Conservation (phyloP, 2,113 vertebrate species). For the Larimichthys polyactis region DNA sequence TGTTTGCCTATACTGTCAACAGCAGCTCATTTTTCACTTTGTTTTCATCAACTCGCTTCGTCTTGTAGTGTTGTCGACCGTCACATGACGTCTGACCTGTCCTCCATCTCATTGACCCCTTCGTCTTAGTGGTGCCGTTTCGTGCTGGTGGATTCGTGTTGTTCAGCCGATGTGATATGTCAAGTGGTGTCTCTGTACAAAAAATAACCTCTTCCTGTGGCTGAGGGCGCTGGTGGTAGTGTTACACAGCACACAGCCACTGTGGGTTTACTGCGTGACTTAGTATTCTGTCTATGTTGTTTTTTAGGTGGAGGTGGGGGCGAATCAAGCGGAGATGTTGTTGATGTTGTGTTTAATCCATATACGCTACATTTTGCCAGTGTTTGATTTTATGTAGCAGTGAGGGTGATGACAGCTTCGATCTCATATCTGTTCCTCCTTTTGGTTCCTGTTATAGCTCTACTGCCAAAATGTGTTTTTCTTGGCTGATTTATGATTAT, state of each 20-base stretch:
- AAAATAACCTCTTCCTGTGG: slow-evolving; percentile 16
- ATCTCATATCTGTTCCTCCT: slow-evolving; percentile 9
- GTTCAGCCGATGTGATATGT: slow-evolving; percentile 71
- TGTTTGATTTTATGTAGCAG: slow-evolving; percentile 50
- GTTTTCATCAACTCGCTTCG: slow-evolving; percentile 26
- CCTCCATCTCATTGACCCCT: slow-evolving; percentile 44
- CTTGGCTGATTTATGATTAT: not conserved
- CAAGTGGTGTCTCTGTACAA: slow-evolving; percentile 66
- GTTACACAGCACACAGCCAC: slow-evolving; percentile 20
- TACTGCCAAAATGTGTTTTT: slow-evolving; percentile 16
- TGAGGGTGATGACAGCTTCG: slow-evolving; percentile 36
- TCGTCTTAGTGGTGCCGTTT: slow-evolving; percentile 73
- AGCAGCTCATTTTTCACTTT: slow-evolving; percentile 5
- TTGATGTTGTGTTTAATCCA: slow-evolving; percentile 53
- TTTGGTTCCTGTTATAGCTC: slow-evolving; percentile 14
- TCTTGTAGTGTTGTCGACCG: slow-evolving; percentile 34
- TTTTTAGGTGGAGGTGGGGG: not conserved
- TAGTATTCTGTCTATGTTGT: slow-evolving; percentile 41
- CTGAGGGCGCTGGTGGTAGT: slow-evolving; percentile 34
- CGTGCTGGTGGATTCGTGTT: slow-evolving; percentile 81
- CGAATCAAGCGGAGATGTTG: slow-evolving; percentile 12
- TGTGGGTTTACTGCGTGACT: slow-evolving; percentile 11
- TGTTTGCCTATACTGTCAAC: slow-evolving; percentile 42
- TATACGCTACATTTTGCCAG: slow-evolving; percentile 32
- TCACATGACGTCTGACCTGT: slow-evolving; percentile 45